A percentile compares a stretch with the other conserved stretches of the same genome.
These are phyloP conservation scores for Albula glossodonta DNA, from an alignment of 2,113 vertebrate species.

Conservation along the genomic window DNA sequence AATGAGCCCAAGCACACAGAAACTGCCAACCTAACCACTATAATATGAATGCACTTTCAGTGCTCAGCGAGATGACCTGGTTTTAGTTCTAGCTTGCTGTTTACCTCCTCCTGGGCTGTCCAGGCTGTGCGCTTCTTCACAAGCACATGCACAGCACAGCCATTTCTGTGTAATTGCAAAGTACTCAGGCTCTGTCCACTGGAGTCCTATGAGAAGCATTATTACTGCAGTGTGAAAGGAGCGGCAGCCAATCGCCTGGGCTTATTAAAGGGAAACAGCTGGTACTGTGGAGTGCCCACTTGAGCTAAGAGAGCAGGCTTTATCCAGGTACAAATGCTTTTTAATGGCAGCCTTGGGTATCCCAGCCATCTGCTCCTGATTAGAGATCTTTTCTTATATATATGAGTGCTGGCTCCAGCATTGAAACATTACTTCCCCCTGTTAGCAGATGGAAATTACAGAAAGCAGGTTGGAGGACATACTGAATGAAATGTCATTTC, in stretches of 20 bases:
- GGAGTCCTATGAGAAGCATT: constrained; percentile 29
- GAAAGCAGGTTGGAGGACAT: neutral
- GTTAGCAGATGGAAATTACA: neutral
- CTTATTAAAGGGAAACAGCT: constrained; percentile 58
- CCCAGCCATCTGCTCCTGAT: constrained; percentile 70
- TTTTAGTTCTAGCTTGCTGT: too few species aligned
- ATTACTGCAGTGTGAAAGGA: constrained; percentile 38
- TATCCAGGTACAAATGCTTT: constrained; percentile 65
- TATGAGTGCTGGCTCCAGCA: constrained; percentile 47
- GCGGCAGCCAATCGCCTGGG: constrained; percentile 54
- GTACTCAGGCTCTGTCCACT: constrained; percentile 33
- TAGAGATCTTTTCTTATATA: constrained; percentile 53
- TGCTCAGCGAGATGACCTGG: too few species aligned
- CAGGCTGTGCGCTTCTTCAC: too few species aligned
- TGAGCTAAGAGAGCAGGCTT: constrained; percentile 60
- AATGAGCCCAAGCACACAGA: too few species aligned
- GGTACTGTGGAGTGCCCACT: constrained; percentile 63
- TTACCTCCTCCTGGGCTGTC: too few species aligned
- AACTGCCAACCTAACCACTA: too few species aligned
- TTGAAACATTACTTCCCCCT: constrained; percentile 23
- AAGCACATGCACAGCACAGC: too few species aligned
- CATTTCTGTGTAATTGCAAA: constrained; percentile 8
- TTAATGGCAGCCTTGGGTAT: constrained; percentile 59
- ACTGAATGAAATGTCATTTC: neutral
- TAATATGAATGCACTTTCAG: too few species aligned